Percentiles rank a stretch among this genome's conserved stretches.
phyloP scores from a whole-genome alignment of 2,888 invertebrate species.

The Nomada ferruginata region DNA sequence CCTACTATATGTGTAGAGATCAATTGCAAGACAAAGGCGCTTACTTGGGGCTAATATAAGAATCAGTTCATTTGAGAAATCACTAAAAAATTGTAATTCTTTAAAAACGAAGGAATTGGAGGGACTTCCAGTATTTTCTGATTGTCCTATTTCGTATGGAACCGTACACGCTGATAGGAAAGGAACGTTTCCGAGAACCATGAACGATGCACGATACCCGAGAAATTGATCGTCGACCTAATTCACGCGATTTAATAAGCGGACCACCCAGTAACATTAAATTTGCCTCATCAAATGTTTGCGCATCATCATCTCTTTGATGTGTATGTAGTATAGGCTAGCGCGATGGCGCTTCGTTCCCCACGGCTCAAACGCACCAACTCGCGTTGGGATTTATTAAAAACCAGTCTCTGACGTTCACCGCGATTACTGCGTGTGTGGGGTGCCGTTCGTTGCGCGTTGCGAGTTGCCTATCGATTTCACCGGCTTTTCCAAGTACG shows the following conservation, averaged over 20 bases:
- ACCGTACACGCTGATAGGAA: too few relatives aligned
- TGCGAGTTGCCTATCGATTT: not conserved
- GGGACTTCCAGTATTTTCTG: too few relatives aligned
- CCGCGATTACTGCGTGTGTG: not conserved
- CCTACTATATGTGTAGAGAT: too few relatives aligned
- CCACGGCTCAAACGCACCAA: conserved; percentile 8
- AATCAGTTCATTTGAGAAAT: too few relatives aligned
- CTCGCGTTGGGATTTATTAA: conserved; percentile 21
- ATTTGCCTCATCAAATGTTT: conserved; percentile 48
- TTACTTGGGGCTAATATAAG: too few relatives aligned
- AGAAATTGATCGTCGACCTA: conserved; percentile 41
- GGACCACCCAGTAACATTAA: conserved; percentile 43
- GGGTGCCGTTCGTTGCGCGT: not conserved
- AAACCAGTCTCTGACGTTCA: conserved; percentile 2
- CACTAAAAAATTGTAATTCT: too few relatives aligned
- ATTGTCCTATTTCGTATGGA: not conserved
- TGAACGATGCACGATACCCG: not conserved
- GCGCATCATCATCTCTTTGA: conserved; percentile 34
- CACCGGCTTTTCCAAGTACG: not conserved
- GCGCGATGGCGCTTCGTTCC: conserved; percentile 4
- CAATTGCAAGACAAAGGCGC: too few relatives aligned
- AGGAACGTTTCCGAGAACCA: conserved; percentile 10
- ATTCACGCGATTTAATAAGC: conserved; percentile 42
- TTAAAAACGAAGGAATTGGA: too few relatives aligned
- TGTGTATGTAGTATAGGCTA: not conserved